These are phyloP conservation scores for Xenopus tropicalis DNA, from an alignment of 2,113 vertebrate species.

Conservation along the genomic window DNA sequence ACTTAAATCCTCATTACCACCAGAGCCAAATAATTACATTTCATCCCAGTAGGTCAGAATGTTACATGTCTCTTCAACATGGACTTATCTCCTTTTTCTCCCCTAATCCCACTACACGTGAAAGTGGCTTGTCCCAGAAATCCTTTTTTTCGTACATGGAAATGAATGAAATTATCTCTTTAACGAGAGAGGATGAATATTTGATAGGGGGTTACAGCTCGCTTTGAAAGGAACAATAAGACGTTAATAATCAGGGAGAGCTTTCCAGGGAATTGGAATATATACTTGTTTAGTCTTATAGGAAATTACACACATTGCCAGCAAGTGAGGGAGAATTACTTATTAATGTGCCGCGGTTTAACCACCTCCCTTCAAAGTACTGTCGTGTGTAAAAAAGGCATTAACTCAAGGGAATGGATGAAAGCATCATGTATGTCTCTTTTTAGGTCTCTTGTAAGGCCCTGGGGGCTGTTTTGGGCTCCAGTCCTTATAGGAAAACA, in stretches of 20 bases:
- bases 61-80: too few species aligned
- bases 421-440: too few species aligned
- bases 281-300: constrained; percentile 43
- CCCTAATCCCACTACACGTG: too few species aligned
- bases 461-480: too few species aligned
- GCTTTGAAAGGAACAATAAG: constrained; percentile 38
- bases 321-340: constrained; percentile 30
- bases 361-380: background rate
- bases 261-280: constrained; percentile 28
- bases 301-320: constrained; percentile 38
- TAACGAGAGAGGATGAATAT: constrained; percentile 35
- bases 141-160: background rate
- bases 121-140: background rate
- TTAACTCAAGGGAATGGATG: too few species aligned
- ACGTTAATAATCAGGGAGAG: constrained; percentile 38
- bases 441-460: too few species aligned
- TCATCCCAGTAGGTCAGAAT: too few species aligned
- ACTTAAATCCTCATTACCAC: too few species aligned
- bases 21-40: too few species aligned
- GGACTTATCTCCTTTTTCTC: too few species aligned
- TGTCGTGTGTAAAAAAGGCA: too few species aligned
- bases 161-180: constrained; percentile 42
- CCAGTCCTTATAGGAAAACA: too few species aligned
- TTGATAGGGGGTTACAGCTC: constrained; percentile 37
- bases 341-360: constrained; percentile 36